A percentile compares a stretch with the other conserved stretches of the same genome.
phyloP scores from a whole-genome alignment of 2,113 vertebrate genomes.

The Amia ocellicauda region DNA sequence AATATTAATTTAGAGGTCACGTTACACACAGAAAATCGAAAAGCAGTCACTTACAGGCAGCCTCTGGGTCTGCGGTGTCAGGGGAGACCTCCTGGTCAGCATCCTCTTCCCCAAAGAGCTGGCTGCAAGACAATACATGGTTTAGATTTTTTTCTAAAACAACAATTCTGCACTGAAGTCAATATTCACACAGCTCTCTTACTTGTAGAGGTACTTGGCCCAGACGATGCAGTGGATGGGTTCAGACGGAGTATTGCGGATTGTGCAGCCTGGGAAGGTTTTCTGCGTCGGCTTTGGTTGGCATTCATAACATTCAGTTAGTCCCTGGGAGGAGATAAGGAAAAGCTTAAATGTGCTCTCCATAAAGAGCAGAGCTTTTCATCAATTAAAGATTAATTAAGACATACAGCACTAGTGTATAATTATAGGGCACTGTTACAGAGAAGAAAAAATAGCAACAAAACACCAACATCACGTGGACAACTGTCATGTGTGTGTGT shows the following conservation, averaged over 20 bases:
- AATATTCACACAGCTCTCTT: slow-evolving; percentile 41
- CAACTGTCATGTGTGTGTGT: background rate
- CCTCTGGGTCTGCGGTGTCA: slow-evolving; percentile 95
- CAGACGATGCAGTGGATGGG: slow-evolving; percentile 98
- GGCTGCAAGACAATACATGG: slow-evolving; percentile 60
- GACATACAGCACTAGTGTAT: no score
- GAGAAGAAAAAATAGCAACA: no score
- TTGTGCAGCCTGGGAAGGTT: slow-evolving; percentile 97
- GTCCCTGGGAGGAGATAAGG: slow-evolving; percentile 66
- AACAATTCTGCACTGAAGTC: background rate
- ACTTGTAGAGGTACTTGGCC: slow-evolving; percentile 99
- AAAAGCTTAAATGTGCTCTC: background rate
- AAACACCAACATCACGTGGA: no score
- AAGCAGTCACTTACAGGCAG: slow-evolving; percentile 78
- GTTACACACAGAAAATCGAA: background rate
- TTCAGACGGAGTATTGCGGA: slow-evolving; percentile 95
- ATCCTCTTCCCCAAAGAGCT: slow-evolving; percentile 96
- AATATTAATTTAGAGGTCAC: no score
- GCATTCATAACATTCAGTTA: slow-evolving; percentile 96
- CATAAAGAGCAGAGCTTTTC: no score
- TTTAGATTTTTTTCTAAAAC: background rate
- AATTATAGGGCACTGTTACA: no score
- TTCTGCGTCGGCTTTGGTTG: slow-evolving; percentile 96
- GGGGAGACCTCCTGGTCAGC: slow-evolving; percentile 97
- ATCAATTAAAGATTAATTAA: no score